These are phyloP conservation scores for Macroglossus sobrinus DNA, from an alignment of 2,113 vertebrate genomes.

Conservation along the genomic window DNA sequence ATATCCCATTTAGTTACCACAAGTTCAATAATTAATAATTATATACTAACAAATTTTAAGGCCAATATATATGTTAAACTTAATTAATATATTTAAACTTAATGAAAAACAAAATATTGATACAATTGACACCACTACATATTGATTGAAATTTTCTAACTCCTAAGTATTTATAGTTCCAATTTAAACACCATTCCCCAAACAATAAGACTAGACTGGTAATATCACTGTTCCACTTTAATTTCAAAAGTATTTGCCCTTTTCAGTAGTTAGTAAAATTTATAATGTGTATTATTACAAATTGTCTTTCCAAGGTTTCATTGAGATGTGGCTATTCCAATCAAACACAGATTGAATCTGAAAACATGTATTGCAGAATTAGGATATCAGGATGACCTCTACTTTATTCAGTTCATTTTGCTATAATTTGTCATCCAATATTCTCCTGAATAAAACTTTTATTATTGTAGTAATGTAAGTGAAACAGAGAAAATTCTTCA, in stretches of 20 bases:
- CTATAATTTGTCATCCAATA: slow-evolving; percentile 62
- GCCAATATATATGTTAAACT: not conserved
- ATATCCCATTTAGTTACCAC: not conserved
- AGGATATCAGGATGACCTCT: slow-evolving; percentile 44
- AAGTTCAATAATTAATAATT: not conserved
- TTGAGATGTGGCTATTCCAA: not conserved
- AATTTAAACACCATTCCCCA: not conserved
- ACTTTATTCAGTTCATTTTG: slow-evolving; percentile 1
- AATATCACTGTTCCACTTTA: not conserved
- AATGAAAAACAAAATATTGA: not conserved
- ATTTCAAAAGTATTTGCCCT: slow-evolving; percentile 32
- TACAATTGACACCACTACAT: not conserved
- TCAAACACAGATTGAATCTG: slow-evolving; percentile 44
- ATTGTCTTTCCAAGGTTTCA: slow-evolving; percentile 20
- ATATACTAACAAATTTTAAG: not conserved
- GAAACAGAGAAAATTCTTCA: slow-evolving; percentile 43
- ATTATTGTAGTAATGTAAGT: slow-evolving; percentile 59
- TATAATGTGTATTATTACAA: not conserved
- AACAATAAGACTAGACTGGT: not conserved
- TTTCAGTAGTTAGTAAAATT: slow-evolving; percentile 26
- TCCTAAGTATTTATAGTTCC: not conserved
- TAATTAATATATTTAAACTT: not conserved
- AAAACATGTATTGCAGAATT: slow-evolving; percentile 3
- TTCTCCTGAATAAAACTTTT: slow-evolving; percentile 61
- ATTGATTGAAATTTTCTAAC: not conserved